phyloP scores from a whole-genome alignment of 2,113 vertebrate species.

The Marmota flaviventris region DNA sequence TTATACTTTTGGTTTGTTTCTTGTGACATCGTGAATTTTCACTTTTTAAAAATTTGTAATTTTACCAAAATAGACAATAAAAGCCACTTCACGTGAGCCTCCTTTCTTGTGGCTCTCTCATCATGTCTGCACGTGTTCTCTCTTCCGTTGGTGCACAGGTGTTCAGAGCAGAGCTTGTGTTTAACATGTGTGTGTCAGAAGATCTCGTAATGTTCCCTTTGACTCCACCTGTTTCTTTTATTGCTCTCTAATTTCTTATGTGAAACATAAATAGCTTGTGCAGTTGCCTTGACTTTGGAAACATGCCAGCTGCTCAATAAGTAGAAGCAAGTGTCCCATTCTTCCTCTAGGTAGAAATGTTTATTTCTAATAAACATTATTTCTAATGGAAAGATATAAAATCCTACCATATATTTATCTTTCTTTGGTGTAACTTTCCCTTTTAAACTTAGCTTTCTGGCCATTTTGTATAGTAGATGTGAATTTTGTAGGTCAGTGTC shows the following conservation, averaged over 20 bases:
- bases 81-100: neutral
- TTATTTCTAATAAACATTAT: neutral
- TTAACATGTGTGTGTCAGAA: neutral
- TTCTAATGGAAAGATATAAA: neutral
- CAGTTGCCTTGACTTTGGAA: constrained; percentile 41
- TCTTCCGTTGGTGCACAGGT: neutral
- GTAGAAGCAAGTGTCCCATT: constrained; percentile 24
- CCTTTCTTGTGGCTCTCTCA: neutral
- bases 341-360: neutral
- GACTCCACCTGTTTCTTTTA: neutral
- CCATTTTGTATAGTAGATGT: neutral
- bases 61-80: neutral
- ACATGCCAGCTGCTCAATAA: neutral
- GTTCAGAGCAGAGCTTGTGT: neutral
- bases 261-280: neutral
- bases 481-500: neutral
- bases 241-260: neutral
- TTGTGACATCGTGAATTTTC: neutral
- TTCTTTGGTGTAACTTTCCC: neutral
- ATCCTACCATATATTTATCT: neutral
- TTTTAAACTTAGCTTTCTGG: neutral
- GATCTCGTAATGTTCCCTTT: neutral
- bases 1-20: neutral
- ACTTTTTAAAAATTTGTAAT: neutral
- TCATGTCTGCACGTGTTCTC: no score